These are phyloP conservation scores for silkworm (Bombyx mori) DNA, from an alignment of 1,140 invertebrate genomes.

Conservation along the genomic window DNA sequence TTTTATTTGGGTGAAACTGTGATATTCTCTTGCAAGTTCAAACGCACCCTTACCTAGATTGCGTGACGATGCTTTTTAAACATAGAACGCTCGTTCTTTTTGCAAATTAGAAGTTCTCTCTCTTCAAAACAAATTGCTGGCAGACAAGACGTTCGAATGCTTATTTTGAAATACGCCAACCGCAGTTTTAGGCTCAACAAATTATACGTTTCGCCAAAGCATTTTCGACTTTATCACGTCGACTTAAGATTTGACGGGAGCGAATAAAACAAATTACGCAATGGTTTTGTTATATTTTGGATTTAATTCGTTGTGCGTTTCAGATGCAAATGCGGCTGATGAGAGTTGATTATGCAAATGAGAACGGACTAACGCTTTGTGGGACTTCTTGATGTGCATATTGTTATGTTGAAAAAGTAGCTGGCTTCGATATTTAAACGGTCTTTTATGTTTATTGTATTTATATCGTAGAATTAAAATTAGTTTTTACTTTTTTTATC, in stretches of 20 bases:
- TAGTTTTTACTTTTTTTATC: neutral
- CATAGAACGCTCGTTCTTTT: conserved; percentile 63
- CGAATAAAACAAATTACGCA: neutral
- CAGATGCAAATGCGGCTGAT: conserved; percentile 53
- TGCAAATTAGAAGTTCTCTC: conserved; percentile 68
- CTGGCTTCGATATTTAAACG: neutral
- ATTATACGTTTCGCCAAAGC: conserved; percentile 2
- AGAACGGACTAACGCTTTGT: conserved; percentile 27
- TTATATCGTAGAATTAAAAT: neutral
- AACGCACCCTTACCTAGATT: conserved; percentile 30
- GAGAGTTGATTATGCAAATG: conserved; percentile 64
- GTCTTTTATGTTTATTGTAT: neutral
- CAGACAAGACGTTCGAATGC: conserved; percentile 59
- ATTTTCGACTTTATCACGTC: conserved; percentile 8
- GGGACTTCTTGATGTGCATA: conserved; percentile 13
- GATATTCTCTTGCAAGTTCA: conserved; percentile 12
- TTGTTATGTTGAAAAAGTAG: conserved; percentile 14
- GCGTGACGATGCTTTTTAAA: conserved; percentile 67
- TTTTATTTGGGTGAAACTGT: no score
- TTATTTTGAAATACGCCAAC: conserved; percentile 43
- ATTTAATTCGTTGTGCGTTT: conserved; percentile 47
- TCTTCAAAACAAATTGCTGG: conserved; percentile 69
- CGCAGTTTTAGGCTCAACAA: conserved; percentile 19
- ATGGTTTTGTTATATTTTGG: conserved; percentile 23
- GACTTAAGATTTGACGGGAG: conserved; percentile 9